Conservation (phyloP, 37 sponge, comb jelly and placozoan genomes). For the Halichondria panicea region DNA sequence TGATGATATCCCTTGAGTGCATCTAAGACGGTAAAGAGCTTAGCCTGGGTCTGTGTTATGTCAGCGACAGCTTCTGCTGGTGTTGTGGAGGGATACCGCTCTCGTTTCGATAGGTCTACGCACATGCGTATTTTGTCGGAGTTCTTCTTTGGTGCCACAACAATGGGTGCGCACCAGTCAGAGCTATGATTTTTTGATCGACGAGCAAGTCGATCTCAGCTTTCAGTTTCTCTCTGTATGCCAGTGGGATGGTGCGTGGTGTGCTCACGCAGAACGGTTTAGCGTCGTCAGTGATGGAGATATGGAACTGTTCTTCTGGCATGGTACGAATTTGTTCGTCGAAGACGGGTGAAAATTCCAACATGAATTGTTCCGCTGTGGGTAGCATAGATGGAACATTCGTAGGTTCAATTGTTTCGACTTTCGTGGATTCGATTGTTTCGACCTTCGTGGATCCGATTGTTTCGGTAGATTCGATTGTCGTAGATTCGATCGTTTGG, state of each 20-base stretch:
- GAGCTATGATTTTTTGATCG: conserved; percentile 21
- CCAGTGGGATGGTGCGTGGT: conserved; percentile 29
- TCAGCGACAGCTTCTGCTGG: conserved; percentile 40
- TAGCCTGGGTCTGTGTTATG: conserved; percentile 25
- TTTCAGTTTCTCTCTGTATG: conserved; percentile 42
- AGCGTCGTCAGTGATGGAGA: conserved; percentile 26
- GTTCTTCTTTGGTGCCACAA: conserved; percentile 37
- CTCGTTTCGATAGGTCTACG: conserved; percentile 34
- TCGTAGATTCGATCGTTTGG: no score
- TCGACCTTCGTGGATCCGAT: no score
- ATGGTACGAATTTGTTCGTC: conserved; percentile 13
- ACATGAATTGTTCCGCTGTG: conserved; percentile 3
- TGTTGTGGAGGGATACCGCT: conserved; percentile 31
- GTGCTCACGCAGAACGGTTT: conserved; percentile 46
- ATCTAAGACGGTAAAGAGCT: conserved; percentile 35
- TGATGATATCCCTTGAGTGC: conserved; percentile 56
- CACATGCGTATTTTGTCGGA: conserved; percentile 43
- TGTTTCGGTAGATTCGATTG: no score
- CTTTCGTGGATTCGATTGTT: no score
- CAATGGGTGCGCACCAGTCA: conserved; percentile 58
- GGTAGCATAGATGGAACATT: no score
- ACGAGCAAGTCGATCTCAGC: conserved; percentile 33
- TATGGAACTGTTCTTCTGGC: conserved; percentile 40
- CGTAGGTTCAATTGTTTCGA: no score
- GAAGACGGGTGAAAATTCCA: conserved; percentile 17